phyloP scores from a whole-genome alignment of 2,113 vertebrate species.

The Hemibagrus wyckioides region DNA sequence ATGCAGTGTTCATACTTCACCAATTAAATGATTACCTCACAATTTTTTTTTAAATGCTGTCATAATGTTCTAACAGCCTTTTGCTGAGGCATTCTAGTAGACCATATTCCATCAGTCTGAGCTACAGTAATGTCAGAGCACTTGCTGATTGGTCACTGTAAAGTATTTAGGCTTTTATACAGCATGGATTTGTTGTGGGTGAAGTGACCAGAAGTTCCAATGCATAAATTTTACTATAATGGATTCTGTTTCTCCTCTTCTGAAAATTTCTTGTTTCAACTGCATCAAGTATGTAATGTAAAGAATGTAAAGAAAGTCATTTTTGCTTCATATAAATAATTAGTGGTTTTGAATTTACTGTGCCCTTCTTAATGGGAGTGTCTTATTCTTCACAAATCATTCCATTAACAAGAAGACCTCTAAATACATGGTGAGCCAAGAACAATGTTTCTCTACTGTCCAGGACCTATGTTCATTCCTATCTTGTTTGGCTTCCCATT shows the following conservation, averaged over 20 bases:
- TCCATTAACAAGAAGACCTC: slow-evolving; percentile 13
- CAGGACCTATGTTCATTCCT: slow-evolving; percentile 8
- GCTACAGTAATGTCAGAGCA: slow-evolving; percentile 31
- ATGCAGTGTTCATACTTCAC: background rate
- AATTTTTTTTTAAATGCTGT: slow-evolving; percentile 1
- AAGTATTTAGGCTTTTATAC: background rate
- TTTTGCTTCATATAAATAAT: slow-evolving; percentile 20
- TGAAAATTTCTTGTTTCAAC: slow-evolving; percentile 5
- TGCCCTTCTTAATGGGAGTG: background rate
- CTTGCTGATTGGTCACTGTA: slow-evolving; percentile 27
- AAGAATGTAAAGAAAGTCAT: background rate
- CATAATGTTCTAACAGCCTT: background rate
- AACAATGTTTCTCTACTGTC: slow-evolving; percentile 14
- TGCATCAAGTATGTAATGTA: background rate
- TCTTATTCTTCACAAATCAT: slow-evolving; percentile 8
- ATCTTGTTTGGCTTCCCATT: slow-evolving; percentile 2
- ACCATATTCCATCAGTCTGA: background rate
- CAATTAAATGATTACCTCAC: slow-evolving; percentile 1
- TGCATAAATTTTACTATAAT: background rate
- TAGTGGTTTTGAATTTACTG: slow-evolving; percentile 17
- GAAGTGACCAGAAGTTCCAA: background rate
- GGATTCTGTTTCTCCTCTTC: background rate
- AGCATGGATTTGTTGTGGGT: background rate
- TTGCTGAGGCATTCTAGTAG: background rate
- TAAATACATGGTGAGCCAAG: slow-evolving; percentile 11